Conservation (phyloP, 2,113 vertebrate genomes). For the Cygnus buccinator region DNA sequence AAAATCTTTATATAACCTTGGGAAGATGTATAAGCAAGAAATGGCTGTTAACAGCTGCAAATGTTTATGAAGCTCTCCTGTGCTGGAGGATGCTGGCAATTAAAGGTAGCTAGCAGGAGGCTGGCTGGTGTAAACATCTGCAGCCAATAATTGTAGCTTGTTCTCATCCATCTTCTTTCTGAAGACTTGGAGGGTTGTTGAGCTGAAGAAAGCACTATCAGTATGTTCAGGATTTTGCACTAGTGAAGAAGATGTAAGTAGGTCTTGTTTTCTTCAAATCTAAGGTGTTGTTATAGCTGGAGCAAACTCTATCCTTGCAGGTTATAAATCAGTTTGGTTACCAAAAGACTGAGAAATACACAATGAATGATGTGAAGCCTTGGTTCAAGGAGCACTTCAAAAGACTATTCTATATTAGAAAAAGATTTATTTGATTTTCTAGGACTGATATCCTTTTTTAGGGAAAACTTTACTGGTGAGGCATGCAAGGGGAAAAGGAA, state of each 20-base stretch:
- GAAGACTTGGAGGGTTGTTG: background rate
- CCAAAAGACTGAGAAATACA: background rate
- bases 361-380: background rate
- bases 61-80: background rate
- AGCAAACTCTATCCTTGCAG: background rate
- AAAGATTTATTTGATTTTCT: background rate
- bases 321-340: background rate
- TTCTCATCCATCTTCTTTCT: background rate
- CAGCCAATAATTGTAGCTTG: background rate
- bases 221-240: background rate
- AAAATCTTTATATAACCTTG: background rate
- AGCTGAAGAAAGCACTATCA: background rate
- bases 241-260: background rate
- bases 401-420: background rate
- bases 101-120: background rate
- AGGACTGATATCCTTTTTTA: background rate
- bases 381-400: background rate
- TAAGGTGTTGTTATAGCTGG: background rate
- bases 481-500: background rate
- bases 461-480: background rate
- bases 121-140: background rate
- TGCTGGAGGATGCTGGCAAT: background rate
- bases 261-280: background rate
- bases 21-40: background rate
- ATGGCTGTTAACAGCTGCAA: conserved; percentile 4